phyloP scores from a whole-genome alignment of 2,113 vertebrate species.

The Corythornis vintsioides region DNA sequence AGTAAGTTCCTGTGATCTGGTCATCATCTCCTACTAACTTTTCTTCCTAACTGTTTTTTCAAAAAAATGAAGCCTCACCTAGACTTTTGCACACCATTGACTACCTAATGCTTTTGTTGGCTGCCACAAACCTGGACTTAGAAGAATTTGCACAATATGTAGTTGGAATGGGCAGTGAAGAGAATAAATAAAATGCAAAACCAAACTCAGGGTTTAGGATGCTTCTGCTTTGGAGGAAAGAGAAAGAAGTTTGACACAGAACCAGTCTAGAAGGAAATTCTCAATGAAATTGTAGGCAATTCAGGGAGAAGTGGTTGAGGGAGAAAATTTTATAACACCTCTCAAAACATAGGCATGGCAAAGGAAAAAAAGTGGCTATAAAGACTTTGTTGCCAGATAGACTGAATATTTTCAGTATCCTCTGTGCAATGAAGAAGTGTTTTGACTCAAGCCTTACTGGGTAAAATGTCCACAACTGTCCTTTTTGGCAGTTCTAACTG shows the following conservation, averaged over 20 bases:
- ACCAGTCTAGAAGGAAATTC: not conserved
- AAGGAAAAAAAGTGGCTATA: not conserved
- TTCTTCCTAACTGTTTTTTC: not conserved
- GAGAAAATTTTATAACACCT: not conserved
- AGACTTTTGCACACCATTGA: not conserved
- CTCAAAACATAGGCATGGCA: not conserved
- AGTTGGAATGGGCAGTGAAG: not conserved
- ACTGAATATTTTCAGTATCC: not conserved
- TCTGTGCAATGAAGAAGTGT: not conserved
- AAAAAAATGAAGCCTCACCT: not conserved
- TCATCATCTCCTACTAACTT: not conserved
- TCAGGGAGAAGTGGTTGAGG: not conserved
- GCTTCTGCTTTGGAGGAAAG: not conserved
- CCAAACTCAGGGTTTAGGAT: not conserved
- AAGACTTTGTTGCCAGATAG: not conserved
- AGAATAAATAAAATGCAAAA: not conserved
- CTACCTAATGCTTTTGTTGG: not conserved
- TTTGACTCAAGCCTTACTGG: not conserved
- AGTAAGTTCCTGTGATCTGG: not conserved
- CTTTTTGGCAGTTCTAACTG: not conserved
- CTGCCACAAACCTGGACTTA: not conserved
- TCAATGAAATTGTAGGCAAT: not conserved
- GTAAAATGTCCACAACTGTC: not conserved
- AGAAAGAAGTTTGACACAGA: not conserved
- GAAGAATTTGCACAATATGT: not conserved